Conservation (phyloP, 2,888 invertebrate genomes). For the Archaeoteleia sp. region DNA sequence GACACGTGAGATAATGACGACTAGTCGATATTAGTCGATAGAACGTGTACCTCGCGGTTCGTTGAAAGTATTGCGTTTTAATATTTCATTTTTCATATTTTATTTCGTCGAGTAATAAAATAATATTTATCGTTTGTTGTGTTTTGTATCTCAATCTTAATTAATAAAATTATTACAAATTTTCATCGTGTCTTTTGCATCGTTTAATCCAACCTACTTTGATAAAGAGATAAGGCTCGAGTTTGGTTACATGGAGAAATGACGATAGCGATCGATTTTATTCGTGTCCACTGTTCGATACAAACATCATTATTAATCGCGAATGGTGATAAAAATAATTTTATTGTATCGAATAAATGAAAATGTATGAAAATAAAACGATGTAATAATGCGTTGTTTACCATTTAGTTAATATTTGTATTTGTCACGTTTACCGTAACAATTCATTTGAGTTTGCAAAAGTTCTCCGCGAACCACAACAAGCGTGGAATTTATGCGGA, state of each 20-base stretch:
- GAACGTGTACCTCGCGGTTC: conserved; percentile 35
- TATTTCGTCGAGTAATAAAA: too few species aligned
- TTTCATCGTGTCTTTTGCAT: conserved; percentile 27
- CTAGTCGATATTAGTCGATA: conserved; percentile 42
- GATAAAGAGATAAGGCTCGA: conserved; percentile 57
- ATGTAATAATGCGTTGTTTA: too few species aligned
- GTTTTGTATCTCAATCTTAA: not conserved
- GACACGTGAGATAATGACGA: too few species aligned
- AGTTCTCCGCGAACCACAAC: not conserved
- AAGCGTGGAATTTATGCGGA: not conserved
- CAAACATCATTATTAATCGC: too few species aligned
- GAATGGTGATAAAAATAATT: not conserved
- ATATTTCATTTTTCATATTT: too few species aligned
- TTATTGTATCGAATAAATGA: not conserved
- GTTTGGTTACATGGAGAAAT: conserved; percentile 7
- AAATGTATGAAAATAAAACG: too few species aligned
- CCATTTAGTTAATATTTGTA: too few species aligned
- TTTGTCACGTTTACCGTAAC: too few species aligned
- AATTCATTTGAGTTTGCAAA: not conserved
- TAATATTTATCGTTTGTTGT: too few species aligned
- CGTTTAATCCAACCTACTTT: conserved; percentile 53
- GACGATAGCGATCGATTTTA: conserved; percentile 16
- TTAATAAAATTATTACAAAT: too few species aligned
- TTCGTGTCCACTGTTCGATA: too few species aligned
- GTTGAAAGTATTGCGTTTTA: conserved; percentile 17